Evolutionary conservation across 2,888 invertebrate genomes (phyloP).

Genomic region (Euspilapteryx auroguttella): DNA sequence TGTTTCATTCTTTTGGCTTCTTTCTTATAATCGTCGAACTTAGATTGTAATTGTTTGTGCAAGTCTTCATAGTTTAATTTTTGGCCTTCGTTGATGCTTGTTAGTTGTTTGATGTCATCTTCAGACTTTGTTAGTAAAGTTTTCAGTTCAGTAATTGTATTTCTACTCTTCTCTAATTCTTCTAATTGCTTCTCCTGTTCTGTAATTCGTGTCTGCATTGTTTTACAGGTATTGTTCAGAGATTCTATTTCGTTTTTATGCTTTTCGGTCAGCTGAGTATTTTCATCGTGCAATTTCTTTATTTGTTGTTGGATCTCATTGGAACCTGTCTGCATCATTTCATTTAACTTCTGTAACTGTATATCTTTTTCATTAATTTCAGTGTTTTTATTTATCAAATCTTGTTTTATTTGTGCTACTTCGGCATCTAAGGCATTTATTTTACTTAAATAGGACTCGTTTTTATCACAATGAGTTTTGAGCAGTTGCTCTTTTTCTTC

Average conservation of each 20-base stretch:
- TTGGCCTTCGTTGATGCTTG: constrained; percentile 46
- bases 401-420: constrained; percentile 22
- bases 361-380: constrained; percentile 26
- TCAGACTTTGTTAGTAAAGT: constrained; percentile 40
- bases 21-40: constrained; percentile 43
- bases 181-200: constrained; percentile 31
- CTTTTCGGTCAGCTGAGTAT: constrained; percentile 28
- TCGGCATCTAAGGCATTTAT: constrained; percentile 24
- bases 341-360: constrained; percentile 23
- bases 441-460: constrained; percentile 22
- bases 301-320: constrained; percentile 28
- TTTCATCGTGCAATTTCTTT: constrained; percentile 31
- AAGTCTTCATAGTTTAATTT: constrained; percentile 50
- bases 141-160: constrained; percentile 39
- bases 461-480: constrained; percentile 26
- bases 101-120: constrained; percentile 40
- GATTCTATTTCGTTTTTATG: constrained; percentile 33
- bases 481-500: constrained; percentile 30
- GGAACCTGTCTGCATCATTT: constrained; percentile 22
- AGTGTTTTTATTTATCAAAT: constrained; percentile 20
- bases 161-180: constrained; percentile 29
- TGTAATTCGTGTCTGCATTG: constrained; percentile 23
- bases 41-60: constrained; percentile 37
- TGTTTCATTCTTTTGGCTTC: constrained; percentile 51
- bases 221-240: constrained; percentile 27